These are phyloP conservation scores for Nymphicus hollandicus DNA, from an alignment of 2,113 vertebrate genomes.

Conservation along the genomic window DNA sequence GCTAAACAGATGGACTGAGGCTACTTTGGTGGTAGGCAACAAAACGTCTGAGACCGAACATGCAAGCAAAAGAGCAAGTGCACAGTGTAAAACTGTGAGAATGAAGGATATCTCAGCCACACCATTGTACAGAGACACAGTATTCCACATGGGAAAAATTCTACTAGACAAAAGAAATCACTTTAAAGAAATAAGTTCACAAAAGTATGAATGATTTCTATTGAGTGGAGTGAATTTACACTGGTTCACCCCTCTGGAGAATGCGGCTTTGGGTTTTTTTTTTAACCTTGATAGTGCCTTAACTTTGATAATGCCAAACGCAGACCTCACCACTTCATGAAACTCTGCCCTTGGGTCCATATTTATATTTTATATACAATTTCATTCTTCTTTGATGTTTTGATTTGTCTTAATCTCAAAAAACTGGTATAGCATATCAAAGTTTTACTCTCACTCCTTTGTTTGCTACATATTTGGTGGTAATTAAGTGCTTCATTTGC, in stretches of 20 bases:
- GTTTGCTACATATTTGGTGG: slow-evolving; percentile 31
- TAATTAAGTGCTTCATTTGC: slow-evolving; percentile 61
- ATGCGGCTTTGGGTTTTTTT: neutral
- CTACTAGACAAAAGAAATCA: neutral
- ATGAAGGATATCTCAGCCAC: neutral
- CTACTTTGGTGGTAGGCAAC: neutral
- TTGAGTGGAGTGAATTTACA: neutral
- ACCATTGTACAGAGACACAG: neutral
- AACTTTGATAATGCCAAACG: neutral
- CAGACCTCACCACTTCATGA: neutral
- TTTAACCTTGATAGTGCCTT: neutral
- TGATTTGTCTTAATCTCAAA: neutral
- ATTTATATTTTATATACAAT: neutral
- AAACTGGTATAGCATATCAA: neutral
- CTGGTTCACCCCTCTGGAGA: neutral
- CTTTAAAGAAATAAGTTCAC: neutral
- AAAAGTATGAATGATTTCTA: neutral
- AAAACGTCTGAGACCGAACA: neutral
- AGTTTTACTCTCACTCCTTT: neutral
- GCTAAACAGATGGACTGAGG: neutral
- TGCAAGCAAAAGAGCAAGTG: neutral
- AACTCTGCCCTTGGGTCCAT: neutral
- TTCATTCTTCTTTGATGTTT: neutral
- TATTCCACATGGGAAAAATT: neutral
- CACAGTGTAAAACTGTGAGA: neutral